Evolutionary conservation across 2,888 invertebrate genomes (phyloP).

Genomic region (Bellardia pandia): DNA sequence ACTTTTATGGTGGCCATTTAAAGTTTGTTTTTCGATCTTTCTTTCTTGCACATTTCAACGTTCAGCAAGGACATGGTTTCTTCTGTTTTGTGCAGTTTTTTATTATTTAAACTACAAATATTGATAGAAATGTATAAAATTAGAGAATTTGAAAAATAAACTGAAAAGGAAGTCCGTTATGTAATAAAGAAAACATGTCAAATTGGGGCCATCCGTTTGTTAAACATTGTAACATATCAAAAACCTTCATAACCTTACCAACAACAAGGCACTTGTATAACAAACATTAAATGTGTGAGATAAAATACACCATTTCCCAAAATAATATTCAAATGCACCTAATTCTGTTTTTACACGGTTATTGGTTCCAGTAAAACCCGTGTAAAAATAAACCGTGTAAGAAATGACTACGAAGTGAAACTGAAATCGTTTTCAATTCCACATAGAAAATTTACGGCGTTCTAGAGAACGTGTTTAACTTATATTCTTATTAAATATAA

Average conservation of each 20-base stretch:
- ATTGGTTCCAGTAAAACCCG: no score
- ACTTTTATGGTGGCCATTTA: constrained; percentile 44
- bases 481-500: no score
- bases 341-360: no score
- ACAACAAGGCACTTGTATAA: no score
- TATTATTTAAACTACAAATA: background rate
- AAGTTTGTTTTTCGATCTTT: constrained; percentile 13
- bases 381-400: no score
- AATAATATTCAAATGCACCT: no score
- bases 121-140: constrained; percentile 37
- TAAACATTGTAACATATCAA: constrained; percentile 29
- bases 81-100: background rate
- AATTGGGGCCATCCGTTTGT: constrained; percentile 66
- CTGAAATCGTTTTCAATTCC: no score
- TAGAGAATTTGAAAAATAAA: constrained; percentile 26
- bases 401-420: no score
- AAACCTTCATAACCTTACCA: background rate
- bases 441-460: no score
- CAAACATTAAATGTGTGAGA: background rate
- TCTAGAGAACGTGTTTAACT: no score
- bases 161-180: constrained; percentile 46
- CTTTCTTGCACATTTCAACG: background rate
- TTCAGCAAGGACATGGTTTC: background rate
- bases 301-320: background rate
- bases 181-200: constrained; percentile 47